These are phyloP conservation scores for Drosophila glabriapex DNA, from an alignment of 2,888 invertebrate genomes.

Conservation along the genomic window DNA sequence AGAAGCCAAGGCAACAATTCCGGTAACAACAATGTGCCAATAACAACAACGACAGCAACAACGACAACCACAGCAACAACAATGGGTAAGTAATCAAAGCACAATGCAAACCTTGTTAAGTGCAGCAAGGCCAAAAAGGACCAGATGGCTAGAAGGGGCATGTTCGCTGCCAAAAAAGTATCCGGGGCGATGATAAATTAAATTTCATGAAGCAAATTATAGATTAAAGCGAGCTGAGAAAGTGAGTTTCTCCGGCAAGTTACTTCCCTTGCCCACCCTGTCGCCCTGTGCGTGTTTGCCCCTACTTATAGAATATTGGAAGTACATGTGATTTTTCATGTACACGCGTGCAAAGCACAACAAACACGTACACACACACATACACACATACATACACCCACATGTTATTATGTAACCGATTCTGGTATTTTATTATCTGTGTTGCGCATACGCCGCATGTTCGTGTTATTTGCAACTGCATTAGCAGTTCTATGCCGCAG, in stretches of 20 bases:
- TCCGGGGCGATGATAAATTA: conserved; percentile 35
- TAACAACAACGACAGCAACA: conserved; percentile 38
- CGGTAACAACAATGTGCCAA: conserved; percentile 38
- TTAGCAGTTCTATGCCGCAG: conserved; percentile 59
- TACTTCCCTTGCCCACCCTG: neutral
- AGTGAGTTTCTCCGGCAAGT: conserved; percentile 2
- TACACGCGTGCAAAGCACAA: conserved; percentile 23
- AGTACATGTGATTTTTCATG: conserved; percentile 55
- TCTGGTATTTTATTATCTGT: conserved; percentile 30
- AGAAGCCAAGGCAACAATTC: conserved; percentile 55
- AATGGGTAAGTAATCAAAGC: conserved; percentile 65
- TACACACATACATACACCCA: neutral
- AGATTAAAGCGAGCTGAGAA: conserved; percentile 48
- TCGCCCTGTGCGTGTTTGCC: neutral
- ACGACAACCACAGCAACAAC: conserved; percentile 38
- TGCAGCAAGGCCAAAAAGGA: conserved; percentile 27
- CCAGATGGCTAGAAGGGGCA: conserved; percentile 16
- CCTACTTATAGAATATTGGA: conserved; percentile 43
- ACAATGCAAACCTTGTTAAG: conserved; percentile 64
- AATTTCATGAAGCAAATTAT: conserved; percentile 47
- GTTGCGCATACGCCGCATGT: conserved; percentile 50
- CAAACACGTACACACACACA: conserved; percentile 9
- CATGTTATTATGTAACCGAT: conserved; percentile 9
- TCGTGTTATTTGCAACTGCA: conserved; percentile 48
- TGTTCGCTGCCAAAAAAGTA: conserved; percentile 25